These are phyloP conservation scores for Pterocles burchelli DNA, from an alignment of 2,113 vertebrate species.

Conservation along the genomic window DNA sequence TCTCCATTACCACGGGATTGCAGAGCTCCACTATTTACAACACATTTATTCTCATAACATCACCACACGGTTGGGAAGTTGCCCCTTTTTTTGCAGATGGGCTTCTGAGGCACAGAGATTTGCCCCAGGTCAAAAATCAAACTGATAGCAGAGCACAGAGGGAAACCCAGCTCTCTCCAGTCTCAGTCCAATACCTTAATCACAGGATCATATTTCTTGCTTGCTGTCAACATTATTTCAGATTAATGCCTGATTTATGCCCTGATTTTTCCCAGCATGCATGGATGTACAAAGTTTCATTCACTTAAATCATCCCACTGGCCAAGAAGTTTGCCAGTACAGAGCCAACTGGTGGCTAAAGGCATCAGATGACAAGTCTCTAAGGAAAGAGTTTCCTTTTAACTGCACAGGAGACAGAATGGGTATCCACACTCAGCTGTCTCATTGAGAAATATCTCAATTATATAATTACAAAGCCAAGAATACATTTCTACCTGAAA, in stretches of 20 bases:
- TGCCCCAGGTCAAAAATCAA: not conserved
- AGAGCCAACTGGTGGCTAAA: not conserved
- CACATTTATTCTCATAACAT: not conserved
- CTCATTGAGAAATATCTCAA: not conserved
- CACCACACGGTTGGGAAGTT: not conserved
- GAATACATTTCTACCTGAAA: conserved; percentile 16
- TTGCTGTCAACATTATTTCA: not conserved
- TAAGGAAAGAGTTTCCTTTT: not conserved
- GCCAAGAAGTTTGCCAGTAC: not conserved
- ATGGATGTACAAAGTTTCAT: not conserved
- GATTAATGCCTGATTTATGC: not conserved
- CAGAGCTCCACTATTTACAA: not conserved
- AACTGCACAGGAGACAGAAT: not conserved
- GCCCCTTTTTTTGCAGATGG: not conserved
- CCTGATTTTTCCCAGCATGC: not conserved
- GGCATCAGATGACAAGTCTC: not conserved
- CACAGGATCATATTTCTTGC: not conserved
- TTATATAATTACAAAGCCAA: not conserved
- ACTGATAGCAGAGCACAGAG: not conserved
- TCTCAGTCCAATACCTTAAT: not conserved
- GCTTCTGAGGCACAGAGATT: not conserved
- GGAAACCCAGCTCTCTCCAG: not conserved
- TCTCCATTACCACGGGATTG: not conserved
- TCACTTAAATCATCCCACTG: not conserved
- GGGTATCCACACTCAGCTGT: not conserved